Conservation (phyloP, 2,797 vertebrate species). For the Babyrousa celebensis region DNA sequence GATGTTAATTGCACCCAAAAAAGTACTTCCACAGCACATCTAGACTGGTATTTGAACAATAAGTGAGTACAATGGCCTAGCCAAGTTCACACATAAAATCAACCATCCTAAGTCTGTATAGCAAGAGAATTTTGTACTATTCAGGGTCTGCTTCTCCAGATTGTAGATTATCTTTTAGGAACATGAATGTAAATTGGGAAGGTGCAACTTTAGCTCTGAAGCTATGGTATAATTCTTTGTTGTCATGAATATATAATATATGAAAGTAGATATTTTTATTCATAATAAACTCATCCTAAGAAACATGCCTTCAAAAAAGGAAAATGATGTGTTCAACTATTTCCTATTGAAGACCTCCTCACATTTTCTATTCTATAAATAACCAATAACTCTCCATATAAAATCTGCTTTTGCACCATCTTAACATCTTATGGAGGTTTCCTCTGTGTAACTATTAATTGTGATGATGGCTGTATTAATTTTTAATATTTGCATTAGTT, state of each 20-base stretch:
- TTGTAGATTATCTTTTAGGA: background rate
- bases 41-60: background rate
- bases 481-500: background rate
- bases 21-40: background rate
- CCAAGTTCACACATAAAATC: background rate
- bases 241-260: background rate
- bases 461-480: background rate
- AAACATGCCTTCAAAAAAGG: slow-evolving; percentile 26
- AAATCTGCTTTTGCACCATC: background rate
- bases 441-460: background rate
- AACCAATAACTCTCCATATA: slow-evolving; percentile 1
- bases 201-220: slow-evolving; percentile 54
- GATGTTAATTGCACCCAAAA: slow-evolving; percentile 34
- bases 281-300: background rate
- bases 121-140: background rate
- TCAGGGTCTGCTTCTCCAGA: background rate
- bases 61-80: background rate
- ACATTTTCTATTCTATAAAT: slow-evolving; percentile 10
- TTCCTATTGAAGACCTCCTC: slow-evolving; percentile 8
- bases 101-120: background rate
- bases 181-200: slow-evolving; percentile 19
- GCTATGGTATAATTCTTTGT: background rate
- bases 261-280: slow-evolving; percentile 48
- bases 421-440: background rate
- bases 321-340: slow-evolving; percentile 36